Conservation (phyloP, 2,113 vertebrate genomes). For the Pyrgilauda ruficollis region DNA sequence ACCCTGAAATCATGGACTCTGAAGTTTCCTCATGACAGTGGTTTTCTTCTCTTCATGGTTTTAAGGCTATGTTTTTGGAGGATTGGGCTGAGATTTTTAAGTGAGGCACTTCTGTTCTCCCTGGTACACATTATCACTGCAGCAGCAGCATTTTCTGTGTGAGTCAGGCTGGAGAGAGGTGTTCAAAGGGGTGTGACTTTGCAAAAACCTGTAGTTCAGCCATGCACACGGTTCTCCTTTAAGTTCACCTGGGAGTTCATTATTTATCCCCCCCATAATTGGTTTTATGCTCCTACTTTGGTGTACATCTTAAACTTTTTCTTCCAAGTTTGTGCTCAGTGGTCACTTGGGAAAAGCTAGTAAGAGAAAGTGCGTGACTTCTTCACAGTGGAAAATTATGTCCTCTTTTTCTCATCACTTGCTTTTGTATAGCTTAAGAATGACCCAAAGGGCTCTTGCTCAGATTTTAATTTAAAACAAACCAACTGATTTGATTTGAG, state of each 20-base stretch:
- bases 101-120: not conserved
- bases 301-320: not conserved
- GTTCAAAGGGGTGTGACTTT: not conserved
- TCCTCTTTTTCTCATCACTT: not conserved
- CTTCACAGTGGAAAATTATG: slow-evolving; percentile 1
- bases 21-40: slow-evolving; percentile 24
- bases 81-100: not conserved
- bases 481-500: not conserved
- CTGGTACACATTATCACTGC: not conserved
- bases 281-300: not conserved
- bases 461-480: slow-evolving; percentile 47
- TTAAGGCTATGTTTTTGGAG: slow-evolving; percentile 28
- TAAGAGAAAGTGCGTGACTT: not conserved
- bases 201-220: not conserved
- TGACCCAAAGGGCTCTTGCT: slow-evolving; percentile 5
- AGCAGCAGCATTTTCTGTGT: not conserved
- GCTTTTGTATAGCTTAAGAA: not conserved
- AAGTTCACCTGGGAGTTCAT: not conserved
- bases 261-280: not conserved
- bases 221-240: not conserved
- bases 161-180: not conserved
- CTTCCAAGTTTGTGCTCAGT: not conserved
- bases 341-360: not conserved
- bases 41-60: slow-evolving; percentile 30
- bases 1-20: slow-evolving; percentile 21